Percentiles rank a stretch among this genome's conserved stretches.
Conservation (phyloP, 2,888 invertebrate species). For the Heteropelma amictum region DNA sequence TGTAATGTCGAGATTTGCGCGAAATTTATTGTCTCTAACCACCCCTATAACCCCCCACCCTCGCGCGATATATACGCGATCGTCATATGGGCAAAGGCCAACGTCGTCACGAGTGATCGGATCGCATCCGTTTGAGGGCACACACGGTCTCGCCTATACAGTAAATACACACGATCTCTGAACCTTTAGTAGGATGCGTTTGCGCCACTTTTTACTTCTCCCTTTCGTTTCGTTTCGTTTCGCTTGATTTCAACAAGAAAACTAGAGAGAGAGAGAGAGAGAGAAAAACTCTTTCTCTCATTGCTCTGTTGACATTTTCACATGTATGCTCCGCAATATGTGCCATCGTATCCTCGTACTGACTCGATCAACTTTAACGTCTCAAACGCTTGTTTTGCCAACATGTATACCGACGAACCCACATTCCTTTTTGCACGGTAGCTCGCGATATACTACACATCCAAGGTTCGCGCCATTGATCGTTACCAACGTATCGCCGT, state of each 20-base stretch:
- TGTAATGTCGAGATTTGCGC: conserved; percentile 54
- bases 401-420: conserved; percentile 68
- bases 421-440: conserved; percentile 68
- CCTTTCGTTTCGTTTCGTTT: not conserved
- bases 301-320: conserved; percentile 55
- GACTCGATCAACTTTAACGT: conserved; percentile 5
- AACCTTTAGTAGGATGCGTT: conserved; percentile 73
- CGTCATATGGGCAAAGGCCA: conserved; percentile 67
- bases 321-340: conserved; percentile 12
- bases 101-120: conserved; percentile 67
- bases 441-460: no score
- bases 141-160: conserved; percentile 19
- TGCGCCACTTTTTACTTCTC: conserved; percentile 61
- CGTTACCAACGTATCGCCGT: not conserved
- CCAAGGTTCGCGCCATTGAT: conserved; percentile 57
- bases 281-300: conserved; percentile 35
- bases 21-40: conserved; percentile 66
- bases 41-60: no score
- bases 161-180: conserved; percentile 70
- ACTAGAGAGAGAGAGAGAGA: conserved; percentile 15
- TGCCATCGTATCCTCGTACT: not conserved
- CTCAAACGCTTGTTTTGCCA: conserved; percentile 49
- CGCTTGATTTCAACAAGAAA: not conserved
- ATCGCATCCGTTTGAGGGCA: conserved; percentile 68
- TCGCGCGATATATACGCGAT: conserved; percentile 20